Conservation (phyloP, 2,797 vertebrate species). For the Knipowitschia caucasica region DNA sequence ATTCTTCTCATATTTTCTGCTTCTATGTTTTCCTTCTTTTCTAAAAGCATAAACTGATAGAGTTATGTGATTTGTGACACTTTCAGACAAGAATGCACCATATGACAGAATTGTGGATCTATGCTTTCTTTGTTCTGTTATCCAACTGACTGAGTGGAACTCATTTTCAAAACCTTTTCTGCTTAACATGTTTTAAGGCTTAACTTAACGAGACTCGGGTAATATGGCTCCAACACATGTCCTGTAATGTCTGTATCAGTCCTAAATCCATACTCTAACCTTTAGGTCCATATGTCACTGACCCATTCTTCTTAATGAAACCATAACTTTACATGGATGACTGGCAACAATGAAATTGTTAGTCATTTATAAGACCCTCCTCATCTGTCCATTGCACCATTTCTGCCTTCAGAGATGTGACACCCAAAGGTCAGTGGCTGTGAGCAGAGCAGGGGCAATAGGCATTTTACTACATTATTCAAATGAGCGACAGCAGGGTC, state of each 20-base stretch:
- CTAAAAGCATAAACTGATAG: background rate
- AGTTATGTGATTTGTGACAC: background rate
- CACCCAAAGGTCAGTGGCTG: constrained; percentile 43
- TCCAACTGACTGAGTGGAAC: background rate
- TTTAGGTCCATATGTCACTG: background rate
- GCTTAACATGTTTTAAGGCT: too few species aligned
- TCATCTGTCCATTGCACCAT: constrained; percentile 6
- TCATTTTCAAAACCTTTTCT: too few species aligned
- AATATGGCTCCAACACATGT: background rate
- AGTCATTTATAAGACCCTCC: constrained; percentile 24
- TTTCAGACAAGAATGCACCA: background rate
- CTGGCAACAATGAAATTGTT: constrained; percentile 14
- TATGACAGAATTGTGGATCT: background rate
- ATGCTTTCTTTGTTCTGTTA: background rate
- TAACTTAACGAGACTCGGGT: background rate
- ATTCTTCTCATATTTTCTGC: background rate
- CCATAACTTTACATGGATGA: constrained; percentile 53
- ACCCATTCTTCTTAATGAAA: constrained; percentile 36
- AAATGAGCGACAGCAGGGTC: background rate
- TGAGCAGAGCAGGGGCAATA: background rate
- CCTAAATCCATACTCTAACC: background rate
- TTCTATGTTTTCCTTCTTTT: background rate
- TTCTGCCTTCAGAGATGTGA: constrained; percentile 15
- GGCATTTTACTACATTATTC: constrained; percentile 14
- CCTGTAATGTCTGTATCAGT: background rate